Conservation (phyloP, 2,888 invertebrate species). For the Drosophila multiciliata region DNA sequence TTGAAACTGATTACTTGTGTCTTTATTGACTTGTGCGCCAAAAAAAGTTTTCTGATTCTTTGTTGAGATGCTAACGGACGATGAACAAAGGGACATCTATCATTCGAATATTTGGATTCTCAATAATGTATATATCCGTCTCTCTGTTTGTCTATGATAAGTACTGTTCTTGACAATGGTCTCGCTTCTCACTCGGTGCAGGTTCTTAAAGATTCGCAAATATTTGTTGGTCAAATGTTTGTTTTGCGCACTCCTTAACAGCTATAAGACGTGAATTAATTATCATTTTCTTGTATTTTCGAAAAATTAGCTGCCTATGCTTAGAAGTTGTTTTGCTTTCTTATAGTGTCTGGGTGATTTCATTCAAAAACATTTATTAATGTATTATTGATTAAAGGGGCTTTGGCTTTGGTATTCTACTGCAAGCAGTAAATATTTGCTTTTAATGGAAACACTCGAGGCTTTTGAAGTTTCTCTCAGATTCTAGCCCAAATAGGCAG, state of each 20-base stretch:
- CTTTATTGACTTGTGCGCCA: conserved; percentile 8
- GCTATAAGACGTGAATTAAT: conserved; percentile 25
- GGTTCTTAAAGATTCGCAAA: conserved; percentile 40
- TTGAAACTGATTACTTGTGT: conserved; percentile 25
- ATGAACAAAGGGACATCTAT: conserved; percentile 50
- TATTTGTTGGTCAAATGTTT: conserved; percentile 18
- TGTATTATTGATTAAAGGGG: conserved; percentile 63
- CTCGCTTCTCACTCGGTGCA: conserved; percentile 43
- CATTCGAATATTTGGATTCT: conserved; percentile 56
- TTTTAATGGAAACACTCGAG: background rate
- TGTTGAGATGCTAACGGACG: conserved; percentile 33
- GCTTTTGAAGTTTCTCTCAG: background rate
- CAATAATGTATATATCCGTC: conserved; percentile 5
- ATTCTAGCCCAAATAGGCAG: background rate
- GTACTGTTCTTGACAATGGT: background rate
- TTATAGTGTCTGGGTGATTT: conserved; percentile 46
- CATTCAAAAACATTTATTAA: conserved; percentile 28
- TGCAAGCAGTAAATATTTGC: conserved; percentile 35
- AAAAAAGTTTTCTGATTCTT: conserved; percentile 46
- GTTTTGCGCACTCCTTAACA: conserved; percentile 8
- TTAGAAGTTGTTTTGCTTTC: conserved; percentile 38
- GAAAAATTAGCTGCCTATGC: conserved; percentile 4
- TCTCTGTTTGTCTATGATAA: conserved; percentile 5
- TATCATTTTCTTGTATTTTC: conserved; percentile 39
- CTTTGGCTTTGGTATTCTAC: conserved; percentile 51